A percentile compares a stretch with the other conserved stretches of the same genome.
Conservation (phyloP, 2,888 invertebrate species). For the Panorpa germanica region DNA sequence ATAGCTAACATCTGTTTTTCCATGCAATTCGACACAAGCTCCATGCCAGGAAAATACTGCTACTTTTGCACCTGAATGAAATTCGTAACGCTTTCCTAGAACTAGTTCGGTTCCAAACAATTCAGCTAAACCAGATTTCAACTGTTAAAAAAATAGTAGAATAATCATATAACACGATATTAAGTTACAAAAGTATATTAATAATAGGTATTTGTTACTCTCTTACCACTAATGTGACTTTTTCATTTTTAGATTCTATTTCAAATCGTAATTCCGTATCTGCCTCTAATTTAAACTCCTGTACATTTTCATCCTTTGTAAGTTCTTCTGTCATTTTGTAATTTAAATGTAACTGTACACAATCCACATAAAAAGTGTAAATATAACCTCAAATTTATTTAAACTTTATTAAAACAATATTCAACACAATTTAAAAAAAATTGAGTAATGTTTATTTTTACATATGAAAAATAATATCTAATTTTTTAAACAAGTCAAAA, state of each 20-base stretch:
- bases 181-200: constrained; percentile 9
- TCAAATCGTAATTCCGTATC: constrained; percentile 90
- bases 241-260: constrained; percentile 73
- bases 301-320: too few relatives aligned
- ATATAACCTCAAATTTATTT: too few relatives aligned
- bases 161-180: constrained; percentile 7
- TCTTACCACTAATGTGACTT: constrained; percentile 54
- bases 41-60: constrained; percentile 96
- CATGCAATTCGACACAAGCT: constrained; percentile 68
- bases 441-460: too few relatives aligned
- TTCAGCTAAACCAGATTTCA: constrained; percentile 83
- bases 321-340: too few relatives aligned
- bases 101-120: constrained; percentile 93
- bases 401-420: too few relatives aligned
- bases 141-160: constrained; percentile 26
- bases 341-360: too few relatives aligned
- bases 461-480: too few relatives aligned
- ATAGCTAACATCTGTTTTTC: constrained; percentile 85
- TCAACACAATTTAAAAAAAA: too few relatives aligned
- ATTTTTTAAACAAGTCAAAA: too few relatives aligned
- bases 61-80: constrained; percentile 77
- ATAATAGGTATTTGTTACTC: constrained; percentile 5
- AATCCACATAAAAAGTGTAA: too few relatives aligned
- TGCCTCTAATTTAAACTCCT: constrained; percentile 65
- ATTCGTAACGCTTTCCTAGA: constrained; percentile 79